Conservation (phyloP, 2,113 vertebrate genomes). For the Pontoporia blainvillei region DNA sequence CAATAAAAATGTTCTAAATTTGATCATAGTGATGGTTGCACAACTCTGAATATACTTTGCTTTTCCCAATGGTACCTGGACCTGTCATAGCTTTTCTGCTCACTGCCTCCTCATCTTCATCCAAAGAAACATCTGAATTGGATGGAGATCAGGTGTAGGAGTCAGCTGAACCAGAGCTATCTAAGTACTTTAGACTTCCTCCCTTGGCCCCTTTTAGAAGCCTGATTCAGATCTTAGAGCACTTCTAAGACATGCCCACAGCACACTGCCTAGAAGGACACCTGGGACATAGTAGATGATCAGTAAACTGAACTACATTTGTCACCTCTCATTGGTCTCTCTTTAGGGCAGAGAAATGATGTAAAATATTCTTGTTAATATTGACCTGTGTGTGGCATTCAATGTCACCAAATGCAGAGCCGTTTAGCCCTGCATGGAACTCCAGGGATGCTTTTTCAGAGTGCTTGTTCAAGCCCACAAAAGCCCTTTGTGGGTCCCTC, state of each 20-base stretch:
- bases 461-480: neutral
- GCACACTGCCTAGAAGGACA: neutral
- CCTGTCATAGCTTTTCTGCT: conserved; percentile 93
- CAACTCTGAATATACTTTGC: conserved; percentile 79
- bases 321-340: neutral
- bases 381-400: neutral
- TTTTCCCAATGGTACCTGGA: conserved; percentile 92
- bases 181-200: conserved; percentile 91
- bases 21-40: neutral
- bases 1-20: neutral
- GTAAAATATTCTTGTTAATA: neutral
- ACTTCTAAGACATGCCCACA: neutral
- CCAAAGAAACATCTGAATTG: conserved; percentile 96
- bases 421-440: neutral
- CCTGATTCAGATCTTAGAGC: conserved; percentile 87
- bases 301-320: neutral
- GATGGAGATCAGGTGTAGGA: conserved; percentile 96
- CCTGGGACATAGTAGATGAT: neutral
- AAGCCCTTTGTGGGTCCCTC: neutral
- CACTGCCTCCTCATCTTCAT: conserved; percentile 95
- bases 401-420: neutral
- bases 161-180: conserved; percentile 95
- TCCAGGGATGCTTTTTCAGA: neutral
- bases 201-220: conserved; percentile 97
- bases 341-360: neutral